These are phyloP conservation scores for Eupithecia centaureata DNA, from an alignment of 2,888 invertebrate species.

Conservation along the genomic window DNA sequence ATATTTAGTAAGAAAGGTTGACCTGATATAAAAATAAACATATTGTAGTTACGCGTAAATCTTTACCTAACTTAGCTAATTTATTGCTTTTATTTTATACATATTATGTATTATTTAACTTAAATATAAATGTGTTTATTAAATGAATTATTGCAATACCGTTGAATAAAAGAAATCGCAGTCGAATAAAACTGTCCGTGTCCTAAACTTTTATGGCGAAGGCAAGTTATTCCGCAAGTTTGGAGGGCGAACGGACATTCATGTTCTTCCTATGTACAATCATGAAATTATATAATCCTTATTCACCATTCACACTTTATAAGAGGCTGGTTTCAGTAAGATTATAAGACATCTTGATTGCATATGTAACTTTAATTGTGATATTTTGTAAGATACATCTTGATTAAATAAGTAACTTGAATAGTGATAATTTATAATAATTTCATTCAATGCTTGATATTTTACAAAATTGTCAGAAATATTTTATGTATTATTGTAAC, in stretches of 20 bases:
- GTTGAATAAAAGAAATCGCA: neutral
- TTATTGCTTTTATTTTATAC: neutral
- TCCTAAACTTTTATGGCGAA: neutral
- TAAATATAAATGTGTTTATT: neutral
- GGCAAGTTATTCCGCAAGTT: neutral
- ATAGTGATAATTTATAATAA: neutral
- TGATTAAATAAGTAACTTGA: neutral
- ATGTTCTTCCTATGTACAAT: neutral
- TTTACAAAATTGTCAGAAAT: neutral
- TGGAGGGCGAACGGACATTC: neutral
- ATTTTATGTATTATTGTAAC: neutral
- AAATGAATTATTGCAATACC: neutral
- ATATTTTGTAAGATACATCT: neutral
- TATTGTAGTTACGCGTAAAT: neutral
- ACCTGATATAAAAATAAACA: neutral
- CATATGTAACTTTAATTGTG: neutral
- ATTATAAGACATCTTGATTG: neutral
- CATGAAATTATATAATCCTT: neutral
- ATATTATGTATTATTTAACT: neutral
- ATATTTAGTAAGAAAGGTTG: neutral
- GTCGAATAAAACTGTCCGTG: neutral
- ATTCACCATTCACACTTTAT: conserved; percentile 1
- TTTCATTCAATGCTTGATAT: neutral
- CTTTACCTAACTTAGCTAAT: neutral
- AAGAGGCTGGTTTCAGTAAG: neutral